Evolutionary conservation across 2,888 invertebrate species (phyloP).

Genomic region (Drosophila mimetica): DNA sequence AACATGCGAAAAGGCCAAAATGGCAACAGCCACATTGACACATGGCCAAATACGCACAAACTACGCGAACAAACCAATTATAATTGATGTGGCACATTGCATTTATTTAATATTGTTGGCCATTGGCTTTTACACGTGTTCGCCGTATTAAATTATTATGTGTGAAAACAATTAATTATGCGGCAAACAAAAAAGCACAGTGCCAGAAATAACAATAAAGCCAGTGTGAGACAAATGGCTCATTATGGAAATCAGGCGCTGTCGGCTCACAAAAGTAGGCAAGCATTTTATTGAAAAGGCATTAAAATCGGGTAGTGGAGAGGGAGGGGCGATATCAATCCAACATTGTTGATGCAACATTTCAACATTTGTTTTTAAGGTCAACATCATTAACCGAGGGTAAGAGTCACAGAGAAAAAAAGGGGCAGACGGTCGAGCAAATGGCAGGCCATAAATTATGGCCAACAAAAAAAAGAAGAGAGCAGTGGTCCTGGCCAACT

Average conservation of each 20-base stretch:
- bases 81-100: slow-evolving; percentile 56
- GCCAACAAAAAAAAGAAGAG: slow-evolving; percentile 41
- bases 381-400: slow-evolving; percentile 76
- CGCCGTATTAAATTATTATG: slow-evolving; percentile 80
- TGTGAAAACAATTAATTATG: slow-evolving; percentile 84
- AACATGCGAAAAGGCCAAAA: slow-evolving; percentile 67
- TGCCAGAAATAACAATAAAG: slow-evolving; percentile 46
- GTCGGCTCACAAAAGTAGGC: slow-evolving; percentile 70
- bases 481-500: slow-evolving; percentile 61
- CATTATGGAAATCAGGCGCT: slow-evolving; percentile 68
- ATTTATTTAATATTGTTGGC: slow-evolving; percentile 73
- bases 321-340: slow-evolving; percentile 15
- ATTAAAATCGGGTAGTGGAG: slow-evolving; percentile 53
- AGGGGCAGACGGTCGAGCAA: slow-evolving; percentile 65
- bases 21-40: slow-evolving; percentile 70
- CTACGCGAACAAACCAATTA: slow-evolving; percentile 43
- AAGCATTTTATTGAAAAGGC: slow-evolving; percentile 70
- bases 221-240: slow-evolving; percentile 49
- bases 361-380: slow-evolving; percentile 71
- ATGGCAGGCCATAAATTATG: slow-evolving; percentile 84
- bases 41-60: slow-evolving; percentile 53
- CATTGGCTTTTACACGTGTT: slow-evolving; percentile 69
- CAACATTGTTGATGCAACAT: slow-evolving; percentile 56
- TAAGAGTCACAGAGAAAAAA: neutral
- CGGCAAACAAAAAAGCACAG: slow-evolving; percentile 48